Evolutionary conservation across 2,888 invertebrate species (phyloP), one percentile per base, ranked within the genome.

Genomic region (Arge pagana): DNA sequence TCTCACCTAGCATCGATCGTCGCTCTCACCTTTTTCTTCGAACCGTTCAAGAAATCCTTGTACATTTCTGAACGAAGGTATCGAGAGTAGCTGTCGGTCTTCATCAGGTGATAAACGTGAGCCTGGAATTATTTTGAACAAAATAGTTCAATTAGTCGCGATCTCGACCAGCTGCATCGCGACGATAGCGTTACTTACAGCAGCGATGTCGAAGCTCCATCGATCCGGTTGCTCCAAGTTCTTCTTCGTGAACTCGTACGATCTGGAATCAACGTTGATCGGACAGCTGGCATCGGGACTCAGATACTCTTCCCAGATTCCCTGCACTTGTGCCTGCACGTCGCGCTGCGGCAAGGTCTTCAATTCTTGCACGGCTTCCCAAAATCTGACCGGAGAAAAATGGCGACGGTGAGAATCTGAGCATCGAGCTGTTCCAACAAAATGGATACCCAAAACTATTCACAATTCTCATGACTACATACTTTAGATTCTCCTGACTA

Each of bases 31-130:
- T 97, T 97, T 81, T 97, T 97, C 81, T 96, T 93, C 60, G 95
- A 92, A 61, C 94, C 94, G 76, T 91, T 95, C 56, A 97, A 81
- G 74, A 91, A 94, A 66, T 97, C 97, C 83, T 96, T 96, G 80
- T 98, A 99, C 91, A 96, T 94, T 66, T 98, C 98, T 1, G 97
- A 98, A 60, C 99, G 88, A 48, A 99, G 82, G 76, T 98, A 99
- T 64, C 99, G 85, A 49, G 96, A 96, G 76, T 99, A 99, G 72
- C 96, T 96, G 80, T 99, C 99, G 61, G 94, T 96, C 77, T 98
- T 98, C 99, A 99, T 99, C 65, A 99, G 82, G 72, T 97, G 96
- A 78, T 97, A 99, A 30, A 99, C 97, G 79, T 99, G 99, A 5
- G 96, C 93, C 95, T 96, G 81, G 8, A 79, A 73, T n/a, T n/a